A percentile compares a stretch with the other conserved stretches of the same genome.
These are phyloP conservation scores for Vultur gryphus DNA, from an alignment of 2,797 vertebrate genomes.

Conservation along the genomic window DNA sequence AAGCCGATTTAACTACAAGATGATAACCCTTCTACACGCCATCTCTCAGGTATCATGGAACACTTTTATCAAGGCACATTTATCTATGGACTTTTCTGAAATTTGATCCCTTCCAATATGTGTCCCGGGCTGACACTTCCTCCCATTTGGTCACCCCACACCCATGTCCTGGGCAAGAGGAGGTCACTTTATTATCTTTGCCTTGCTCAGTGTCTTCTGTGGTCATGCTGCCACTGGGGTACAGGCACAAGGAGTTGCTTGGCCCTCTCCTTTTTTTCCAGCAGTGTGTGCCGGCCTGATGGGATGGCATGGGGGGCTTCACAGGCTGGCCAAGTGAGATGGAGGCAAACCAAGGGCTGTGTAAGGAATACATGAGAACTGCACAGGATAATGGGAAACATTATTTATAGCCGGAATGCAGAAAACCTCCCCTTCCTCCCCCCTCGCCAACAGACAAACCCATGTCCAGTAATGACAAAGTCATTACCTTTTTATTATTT, in stretches of 20 bases:
- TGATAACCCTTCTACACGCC: not conserved
- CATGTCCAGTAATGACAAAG: constrained; percentile 79
- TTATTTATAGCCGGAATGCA: constrained; percentile 72
- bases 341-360: not conserved
- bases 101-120: not conserved
- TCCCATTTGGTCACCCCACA: not conserved
- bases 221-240: not conserved
- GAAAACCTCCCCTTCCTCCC: constrained; percentile 53
- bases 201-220: not conserved
- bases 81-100: not conserved
- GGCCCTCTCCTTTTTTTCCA: not conserved
- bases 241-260: not conserved
- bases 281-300: not conserved
- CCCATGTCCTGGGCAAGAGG: not conserved
- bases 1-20: not conserved
- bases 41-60: not conserved
- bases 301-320: not conserved
- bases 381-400: constrained; percentile 64
- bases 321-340: not conserved
- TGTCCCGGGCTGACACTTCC: not conserved
- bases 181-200: not conserved
- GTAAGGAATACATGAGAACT: not conserved
- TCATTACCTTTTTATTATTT: constrained; percentile 81
- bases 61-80: not conserved
- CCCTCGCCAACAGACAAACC: constrained; percentile 65